These are phyloP conservation scores for Melinaea marsaeus DNA, from an alignment of 2,888 invertebrate species.

Conservation along the genomic window DNA sequence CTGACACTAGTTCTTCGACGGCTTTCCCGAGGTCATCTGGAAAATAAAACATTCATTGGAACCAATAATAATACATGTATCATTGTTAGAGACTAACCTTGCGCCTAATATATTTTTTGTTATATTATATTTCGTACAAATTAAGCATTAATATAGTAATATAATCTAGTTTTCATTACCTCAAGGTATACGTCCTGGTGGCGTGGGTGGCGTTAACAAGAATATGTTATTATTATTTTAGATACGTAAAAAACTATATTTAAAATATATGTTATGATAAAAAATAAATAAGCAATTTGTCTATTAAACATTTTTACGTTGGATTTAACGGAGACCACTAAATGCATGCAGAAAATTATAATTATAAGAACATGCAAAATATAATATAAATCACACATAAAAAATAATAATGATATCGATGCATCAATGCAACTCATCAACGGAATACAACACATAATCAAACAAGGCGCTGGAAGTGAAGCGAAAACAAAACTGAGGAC, in stretches of 20 bases:
- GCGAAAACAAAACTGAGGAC: conserved; percentile 22
- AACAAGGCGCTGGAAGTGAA: conserved; percentile 12
- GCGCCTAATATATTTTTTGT: no score
- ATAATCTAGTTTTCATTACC: conserved; percentile 45
- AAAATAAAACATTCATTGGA: conserved; percentile 35
- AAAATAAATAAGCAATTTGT: conserved; percentile 3
- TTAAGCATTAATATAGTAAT: neutral
- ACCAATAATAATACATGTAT: neutral
- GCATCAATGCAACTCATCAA: conserved; percentile 11
- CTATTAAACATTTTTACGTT: neutral
- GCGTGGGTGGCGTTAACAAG: conserved; percentile 50
- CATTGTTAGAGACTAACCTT: no score
- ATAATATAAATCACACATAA: conserved; percentile 33
- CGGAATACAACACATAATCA: conserved; percentile 12
- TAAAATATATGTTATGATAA: no score
- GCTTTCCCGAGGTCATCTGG: conserved; percentile 91
- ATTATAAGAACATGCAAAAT: conserved; percentile 11
- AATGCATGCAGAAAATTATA: conserved; percentile 11
- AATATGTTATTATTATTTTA: conserved; percentile 27
- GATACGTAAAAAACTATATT: neutral
- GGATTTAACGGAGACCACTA: conserved; percentile 2
- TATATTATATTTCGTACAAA: no score
- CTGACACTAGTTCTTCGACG: conserved; percentile 92
- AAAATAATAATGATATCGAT: conserved; percentile 13
- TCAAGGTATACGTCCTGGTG: conserved; percentile 73